Evolutionary conservation across 1,140 invertebrate genomes (phyloP).

Genomic region (Temnothorax longispinosus): DNA sequence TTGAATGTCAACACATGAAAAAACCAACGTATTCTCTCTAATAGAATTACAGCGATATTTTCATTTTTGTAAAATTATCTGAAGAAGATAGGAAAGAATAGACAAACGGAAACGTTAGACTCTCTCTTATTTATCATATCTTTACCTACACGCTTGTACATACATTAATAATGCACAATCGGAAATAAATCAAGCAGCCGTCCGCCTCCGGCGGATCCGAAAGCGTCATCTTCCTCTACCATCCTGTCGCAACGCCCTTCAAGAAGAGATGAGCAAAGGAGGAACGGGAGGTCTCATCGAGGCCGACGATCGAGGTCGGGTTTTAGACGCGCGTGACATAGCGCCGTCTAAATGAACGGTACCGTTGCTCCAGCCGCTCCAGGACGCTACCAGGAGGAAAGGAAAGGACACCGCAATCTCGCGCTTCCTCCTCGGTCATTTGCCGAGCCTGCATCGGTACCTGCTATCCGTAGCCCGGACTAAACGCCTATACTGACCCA

Average conservation of each 20-base stretch:
- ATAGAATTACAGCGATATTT: neutral
- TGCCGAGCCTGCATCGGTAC: conserved; percentile 38
- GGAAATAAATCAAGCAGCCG: neutral
- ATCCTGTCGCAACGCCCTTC: neutral
- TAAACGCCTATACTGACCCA: conserved; percentile 41
- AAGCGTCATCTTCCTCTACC: neutral
- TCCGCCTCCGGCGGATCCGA: neutral
- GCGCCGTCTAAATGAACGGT: conserved; percentile 61
- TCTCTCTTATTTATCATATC: neutral
- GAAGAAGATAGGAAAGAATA: neutral
- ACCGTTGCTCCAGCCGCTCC: conserved; percentile 50
- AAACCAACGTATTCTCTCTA: neutral
- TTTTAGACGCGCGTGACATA: conserved; percentile 67
- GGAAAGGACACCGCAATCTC: conserved; percentile 14
- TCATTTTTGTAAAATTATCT: neutral
- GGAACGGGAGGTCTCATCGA: conserved; percentile 68
- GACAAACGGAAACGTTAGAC: too few relatives aligned
- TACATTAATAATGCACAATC: neutral
- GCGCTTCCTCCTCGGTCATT: neutral
- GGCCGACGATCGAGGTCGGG: conserved; percentile 76
- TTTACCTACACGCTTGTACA: neutral
- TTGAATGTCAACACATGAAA: neutral
- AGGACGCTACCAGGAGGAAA: conserved; percentile 10
- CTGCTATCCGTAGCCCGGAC: conserved; percentile 23
- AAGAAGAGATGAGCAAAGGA: conserved; percentile 8